Evolutionary conservation across 2,113 vertebrate genomes (phyloP).

Genomic region (Fukomys damarensis): DNA sequence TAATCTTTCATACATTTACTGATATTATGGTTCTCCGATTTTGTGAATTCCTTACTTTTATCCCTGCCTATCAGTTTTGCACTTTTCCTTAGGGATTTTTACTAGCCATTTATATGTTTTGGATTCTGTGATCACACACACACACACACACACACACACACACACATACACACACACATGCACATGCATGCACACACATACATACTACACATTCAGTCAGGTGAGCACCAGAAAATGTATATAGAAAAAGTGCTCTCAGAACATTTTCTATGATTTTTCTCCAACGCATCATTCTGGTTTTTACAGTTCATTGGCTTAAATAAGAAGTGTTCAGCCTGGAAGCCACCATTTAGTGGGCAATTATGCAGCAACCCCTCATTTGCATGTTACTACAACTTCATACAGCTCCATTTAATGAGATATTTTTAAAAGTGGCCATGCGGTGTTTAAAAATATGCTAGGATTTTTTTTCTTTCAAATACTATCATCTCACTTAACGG

Average conservation of each 20-base stretch:
- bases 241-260: background rate
- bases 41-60: background rate
- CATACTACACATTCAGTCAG: background rate
- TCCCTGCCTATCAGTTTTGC: background rate
- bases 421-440: background rate
- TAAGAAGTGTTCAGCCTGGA: background rate
- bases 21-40: background rate
- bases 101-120: background rate
- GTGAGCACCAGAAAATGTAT: background rate
- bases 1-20: background rate
- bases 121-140: background rate
- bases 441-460: background rate
- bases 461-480: background rate
- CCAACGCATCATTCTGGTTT: background rate
- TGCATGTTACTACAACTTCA: background rate
- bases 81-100: conserved; percentile 43
- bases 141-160: background rate
- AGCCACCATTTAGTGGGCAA: background rate
- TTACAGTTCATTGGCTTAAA: background rate
- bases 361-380: background rate
- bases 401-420: background rate
- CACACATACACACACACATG: background rate
- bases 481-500: background rate
- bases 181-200: background rate
- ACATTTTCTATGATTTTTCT: background rate